Conservation (phyloP, 2,797 vertebrate genomes). For the Urocyon cinereoargenteus region DNA sequence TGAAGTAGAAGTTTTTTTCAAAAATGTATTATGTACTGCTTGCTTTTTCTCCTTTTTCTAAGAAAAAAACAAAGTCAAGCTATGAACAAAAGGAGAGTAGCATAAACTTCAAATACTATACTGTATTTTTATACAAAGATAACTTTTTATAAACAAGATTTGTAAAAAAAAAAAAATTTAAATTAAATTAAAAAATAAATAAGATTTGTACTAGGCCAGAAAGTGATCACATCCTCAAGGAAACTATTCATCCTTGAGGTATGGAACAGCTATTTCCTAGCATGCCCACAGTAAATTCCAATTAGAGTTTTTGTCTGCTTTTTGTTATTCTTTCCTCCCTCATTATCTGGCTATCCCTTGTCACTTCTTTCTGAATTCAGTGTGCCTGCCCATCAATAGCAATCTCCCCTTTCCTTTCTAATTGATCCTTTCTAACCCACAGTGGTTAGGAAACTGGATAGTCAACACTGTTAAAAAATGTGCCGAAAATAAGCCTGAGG, state of each 20-base stretch:
- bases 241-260: background rate
- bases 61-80: background rate
- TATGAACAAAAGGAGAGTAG: background rate
- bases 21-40: background rate
- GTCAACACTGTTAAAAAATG: constrained; percentile 10
- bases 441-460: constrained; percentile 21
- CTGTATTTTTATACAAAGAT: background rate
- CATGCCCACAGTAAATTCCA: background rate
- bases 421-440: background rate
- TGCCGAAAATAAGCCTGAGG: background rate
- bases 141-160: background rate
- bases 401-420: constrained; percentile 1
- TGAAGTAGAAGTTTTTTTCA: background rate
- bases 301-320: background rate
- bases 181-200: too few species aligned
- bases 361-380: constrained; percentile 48
- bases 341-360: constrained; percentile 5
- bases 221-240: background rate
- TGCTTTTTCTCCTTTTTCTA: constrained; percentile 5
- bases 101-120: background rate
- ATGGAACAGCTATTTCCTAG: background rate
- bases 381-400: background rate
- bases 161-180: background rate
- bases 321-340: background rate
- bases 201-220: background rate